Base-by-base conservation (phyloP, 1,140 invertebrate genomes). In the Heliconius nattereri region DNA sequence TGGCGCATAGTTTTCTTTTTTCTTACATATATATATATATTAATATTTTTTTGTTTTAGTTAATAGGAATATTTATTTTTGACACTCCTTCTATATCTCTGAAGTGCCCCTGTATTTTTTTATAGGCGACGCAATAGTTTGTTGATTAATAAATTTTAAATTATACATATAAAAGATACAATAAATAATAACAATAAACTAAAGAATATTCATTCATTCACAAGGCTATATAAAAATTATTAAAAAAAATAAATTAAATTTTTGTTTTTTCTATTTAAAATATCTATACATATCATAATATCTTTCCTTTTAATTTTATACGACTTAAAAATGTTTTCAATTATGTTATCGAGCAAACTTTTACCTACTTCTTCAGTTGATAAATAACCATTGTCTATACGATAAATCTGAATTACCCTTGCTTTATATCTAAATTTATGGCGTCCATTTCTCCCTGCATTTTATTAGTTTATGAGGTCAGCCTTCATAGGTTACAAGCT, bases 341-440 rank as follows among this genome's bases (percentile, higher is more conserved):
- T 66, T 26, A 16, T 16, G 6, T 13, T 26, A 66, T 5, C 3
- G 13, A 29, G 26, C 60, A 29, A 66, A 13, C 60, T 29, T 60
- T 66, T 66, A 23, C 54, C 32, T 3, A 32, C 7, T 73, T 66
- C n/a, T 26, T 71, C 71, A 16, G 77, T 78, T 78, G 70, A 76
- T 73, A 40, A 73, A 73, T 73, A 73, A 13, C 13, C 37, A n/a
- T 37, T 73, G 45, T 73, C 72, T 16, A 49, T 49, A 73, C 72
- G 13, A 23, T 37, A 73, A 73, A 73, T 73, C 72, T 73, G 49
- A 73, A 73, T 73, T 73, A 73, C 72, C 23, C 23, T 73, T 23
- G 72, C 72, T 73, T 73, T 73, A 73, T 73, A 35, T 49, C 45
- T 73, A 26, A 73, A 73, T 73, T 52, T 73, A 73, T 73, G 45